Percentiles rank a stretch among this genome's conserved stretches.
phyloP scores from a whole-genome alignment of 2,113 vertebrate genomes.

The Hippocampus comes region DNA sequence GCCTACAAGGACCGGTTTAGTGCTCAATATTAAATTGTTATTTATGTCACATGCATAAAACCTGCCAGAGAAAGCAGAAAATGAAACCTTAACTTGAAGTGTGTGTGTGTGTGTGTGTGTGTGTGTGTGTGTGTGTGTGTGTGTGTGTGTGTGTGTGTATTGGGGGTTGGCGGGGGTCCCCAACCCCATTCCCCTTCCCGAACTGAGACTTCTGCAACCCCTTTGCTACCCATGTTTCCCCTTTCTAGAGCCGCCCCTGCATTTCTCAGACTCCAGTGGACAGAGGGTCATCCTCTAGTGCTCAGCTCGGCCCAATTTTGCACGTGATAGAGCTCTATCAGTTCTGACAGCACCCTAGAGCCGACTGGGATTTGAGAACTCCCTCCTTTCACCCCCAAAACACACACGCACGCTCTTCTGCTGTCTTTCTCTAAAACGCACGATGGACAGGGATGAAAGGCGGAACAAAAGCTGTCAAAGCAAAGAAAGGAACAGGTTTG shows the following conservation, averaged over 20 bases:
- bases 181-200: too few relatives aligned
- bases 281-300: conserved; percentile 65
- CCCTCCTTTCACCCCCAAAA: conserved; percentile 49
- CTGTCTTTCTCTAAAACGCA: conserved; percentile 60
- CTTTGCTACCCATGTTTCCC: too few relatives aligned
- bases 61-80: too few relatives aligned
- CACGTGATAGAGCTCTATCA: conserved; percentile 77
- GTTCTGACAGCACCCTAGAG: conserved; percentile 74
- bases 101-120: too few relatives aligned
- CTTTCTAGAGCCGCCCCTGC: background rate
- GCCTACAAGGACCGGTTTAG: too few relatives aligned
- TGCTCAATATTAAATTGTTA: too few relatives aligned
- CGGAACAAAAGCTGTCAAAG: conserved; percentile 67
- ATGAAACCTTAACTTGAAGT: too few relatives aligned
- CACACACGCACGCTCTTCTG: conserved; percentile 33
- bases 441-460: conserved; percentile 60
- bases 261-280: conserved; percentile 63
- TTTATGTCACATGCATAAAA: too few relatives aligned
- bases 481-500: conserved; percentile 49
- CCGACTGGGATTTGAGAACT: conserved; percentile 69
- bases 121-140: too few relatives aligned
- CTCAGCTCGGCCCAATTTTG: conserved; percentile 71
- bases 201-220: too few relatives aligned
- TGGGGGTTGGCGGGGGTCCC: too few relatives aligned
- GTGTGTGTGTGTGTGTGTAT: too few relatives aligned